Percentiles rank a stretch among this genome's conserved stretches.
phyloP scores from a whole-genome alignment of 2,113 vertebrate genomes.

The Rafetus swinhoei region DNA sequence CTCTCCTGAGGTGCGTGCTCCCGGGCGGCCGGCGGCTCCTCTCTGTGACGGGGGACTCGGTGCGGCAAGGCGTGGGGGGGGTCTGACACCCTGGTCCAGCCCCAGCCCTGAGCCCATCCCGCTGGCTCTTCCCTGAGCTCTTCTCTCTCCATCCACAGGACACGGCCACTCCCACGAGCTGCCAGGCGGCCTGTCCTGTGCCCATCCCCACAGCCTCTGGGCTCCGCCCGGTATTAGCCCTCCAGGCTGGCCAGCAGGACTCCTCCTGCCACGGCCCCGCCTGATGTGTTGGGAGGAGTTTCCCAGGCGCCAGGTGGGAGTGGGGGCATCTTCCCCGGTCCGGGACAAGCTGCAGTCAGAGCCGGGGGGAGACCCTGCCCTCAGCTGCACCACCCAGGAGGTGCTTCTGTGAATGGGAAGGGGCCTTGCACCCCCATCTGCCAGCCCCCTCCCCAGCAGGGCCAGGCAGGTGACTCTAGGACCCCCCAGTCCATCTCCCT shows the following conservation, averaged over 20 bases:
- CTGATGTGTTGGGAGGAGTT: too few relatives aligned
- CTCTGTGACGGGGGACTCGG: not conserved
- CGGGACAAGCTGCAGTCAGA: slow-evolving; percentile 22
- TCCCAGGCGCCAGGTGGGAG: too few relatives aligned
- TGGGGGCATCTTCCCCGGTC: not conserved
- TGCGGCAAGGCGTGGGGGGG: not conserved
- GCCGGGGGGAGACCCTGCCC: not conserved
- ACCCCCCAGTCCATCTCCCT: too few relatives aligned
- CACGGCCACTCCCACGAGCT: not conserved
- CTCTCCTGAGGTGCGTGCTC: not conserved
- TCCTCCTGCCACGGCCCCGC: too few relatives aligned
- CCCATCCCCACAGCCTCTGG: not conserved
- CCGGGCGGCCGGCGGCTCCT: not conserved
- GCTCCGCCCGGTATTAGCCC: not conserved
- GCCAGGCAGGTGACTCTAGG: not conserved
- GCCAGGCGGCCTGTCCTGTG: not conserved
- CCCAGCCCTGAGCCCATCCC: not conserved
- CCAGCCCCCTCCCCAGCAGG: not conserved
- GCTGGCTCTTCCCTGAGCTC: not conserved
- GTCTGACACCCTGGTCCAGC: not conserved
- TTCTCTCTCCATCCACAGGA: not conserved
- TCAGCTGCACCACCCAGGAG: too few relatives aligned
- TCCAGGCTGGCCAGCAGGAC: not conserved
- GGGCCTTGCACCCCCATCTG: too few relatives aligned
- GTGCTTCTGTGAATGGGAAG: not conserved